Conservation (phyloP, 2,888 invertebrate genomes). For the Dasysyrphus tricinctus region DNA sequence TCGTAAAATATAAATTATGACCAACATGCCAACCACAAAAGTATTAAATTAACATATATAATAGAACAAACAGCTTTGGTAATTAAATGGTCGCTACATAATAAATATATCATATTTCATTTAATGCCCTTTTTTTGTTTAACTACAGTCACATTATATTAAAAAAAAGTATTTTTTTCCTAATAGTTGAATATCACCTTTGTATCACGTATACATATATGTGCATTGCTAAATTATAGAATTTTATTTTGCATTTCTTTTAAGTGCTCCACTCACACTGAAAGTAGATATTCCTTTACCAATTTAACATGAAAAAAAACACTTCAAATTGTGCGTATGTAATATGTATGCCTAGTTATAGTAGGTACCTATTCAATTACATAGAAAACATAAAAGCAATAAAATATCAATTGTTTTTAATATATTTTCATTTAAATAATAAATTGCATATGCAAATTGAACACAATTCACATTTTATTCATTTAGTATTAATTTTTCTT, state of each 20-base stretch:
- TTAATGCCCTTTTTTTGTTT: background rate
- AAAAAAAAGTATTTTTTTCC: background rate
- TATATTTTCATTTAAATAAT: slow-evolving; percentile 15
- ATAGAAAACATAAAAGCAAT: slow-evolving; percentile 37
- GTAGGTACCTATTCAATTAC: slow-evolving; percentile 13
- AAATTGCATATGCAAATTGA: slow-evolving; percentile 57
- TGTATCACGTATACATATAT: too few relatives aligned
- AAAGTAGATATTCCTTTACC: too few relatives aligned
- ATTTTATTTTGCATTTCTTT: background rate
- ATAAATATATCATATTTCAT: background rate
- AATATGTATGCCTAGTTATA: too few relatives aligned
- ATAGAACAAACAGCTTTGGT: slow-evolving; percentile 10
- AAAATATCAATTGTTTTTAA: slow-evolving; percentile 23
- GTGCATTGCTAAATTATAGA: too few relatives aligned
- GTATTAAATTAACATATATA: slow-evolving; percentile 41
- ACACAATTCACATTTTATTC: slow-evolving; percentile 22
- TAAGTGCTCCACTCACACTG: too few relatives aligned
- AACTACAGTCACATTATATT: background rate
- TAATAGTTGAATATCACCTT: background rate
- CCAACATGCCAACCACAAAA: slow-evolving; percentile 7
- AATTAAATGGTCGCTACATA: background rate
- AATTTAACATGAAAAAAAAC: background rate
- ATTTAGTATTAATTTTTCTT: slow-evolving; percentile 1
- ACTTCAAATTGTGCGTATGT: background rate
- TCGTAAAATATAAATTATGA: background rate